These are phyloP conservation scores for Nesoenas mayeri DNA, from an alignment of 2,113 vertebrate species.

Conservation along the genomic window DNA sequence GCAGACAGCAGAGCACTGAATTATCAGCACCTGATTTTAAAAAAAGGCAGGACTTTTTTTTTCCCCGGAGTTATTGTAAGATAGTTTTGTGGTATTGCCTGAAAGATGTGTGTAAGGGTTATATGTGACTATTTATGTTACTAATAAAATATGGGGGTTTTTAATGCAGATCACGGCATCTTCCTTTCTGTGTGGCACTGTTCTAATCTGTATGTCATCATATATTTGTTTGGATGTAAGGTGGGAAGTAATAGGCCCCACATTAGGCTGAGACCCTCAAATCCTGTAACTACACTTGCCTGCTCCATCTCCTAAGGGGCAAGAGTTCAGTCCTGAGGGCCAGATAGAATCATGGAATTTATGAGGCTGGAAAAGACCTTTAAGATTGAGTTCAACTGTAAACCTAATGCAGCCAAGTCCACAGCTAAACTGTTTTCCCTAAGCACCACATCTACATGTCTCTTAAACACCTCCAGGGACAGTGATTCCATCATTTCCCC, in stretches of 20 bases:
- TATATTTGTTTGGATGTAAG: not conserved
- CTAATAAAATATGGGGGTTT: conserved; percentile 24
- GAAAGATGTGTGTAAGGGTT: not conserved
- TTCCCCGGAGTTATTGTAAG: not conserved
- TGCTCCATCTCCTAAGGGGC: too few relatives aligned
- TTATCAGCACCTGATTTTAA: not conserved
- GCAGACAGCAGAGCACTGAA: not conserved
- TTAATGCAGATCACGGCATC: not conserved
- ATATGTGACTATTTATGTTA: conserved; percentile 36
- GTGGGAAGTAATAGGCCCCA: not conserved
- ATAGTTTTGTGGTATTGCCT: not conserved
- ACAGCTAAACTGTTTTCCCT: too few relatives aligned
- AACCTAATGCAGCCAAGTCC: too few relatives aligned
- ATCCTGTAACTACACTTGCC: too few relatives aligned
- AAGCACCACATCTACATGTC: too few relatives aligned
- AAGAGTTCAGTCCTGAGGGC: not conserved
- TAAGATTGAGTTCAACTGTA: too few relatives aligned
- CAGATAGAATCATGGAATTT: too few relatives aligned
- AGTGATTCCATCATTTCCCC: too few relatives aligned
- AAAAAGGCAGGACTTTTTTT: not conserved
- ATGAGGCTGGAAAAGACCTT: too few relatives aligned
- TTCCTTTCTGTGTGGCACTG: not conserved
- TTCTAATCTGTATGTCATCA: not conserved
- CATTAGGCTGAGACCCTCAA: too few relatives aligned
- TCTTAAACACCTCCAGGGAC: too few relatives aligned